phyloP scores from a whole-genome alignment of 2,797 vertebrate genomes.

The Alexandromys oeconomus region DNA sequence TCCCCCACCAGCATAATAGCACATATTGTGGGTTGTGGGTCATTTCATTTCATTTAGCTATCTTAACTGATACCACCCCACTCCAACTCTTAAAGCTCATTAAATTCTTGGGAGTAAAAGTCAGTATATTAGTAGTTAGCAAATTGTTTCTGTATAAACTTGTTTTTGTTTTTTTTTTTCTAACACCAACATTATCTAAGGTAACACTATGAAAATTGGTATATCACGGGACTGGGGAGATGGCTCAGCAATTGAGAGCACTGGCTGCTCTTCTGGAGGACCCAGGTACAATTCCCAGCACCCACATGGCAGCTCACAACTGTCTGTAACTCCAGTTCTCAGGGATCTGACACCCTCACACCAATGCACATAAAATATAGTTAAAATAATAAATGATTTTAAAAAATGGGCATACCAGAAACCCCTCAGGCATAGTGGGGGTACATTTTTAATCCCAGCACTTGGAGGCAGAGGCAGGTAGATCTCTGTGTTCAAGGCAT shows the following conservation, averaged over 20 bases:
- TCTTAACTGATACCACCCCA: slow-evolving; percentile 13
- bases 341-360: not conserved
- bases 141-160: slow-evolving; percentile 51
- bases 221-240: not conserved
- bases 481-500: not conserved
- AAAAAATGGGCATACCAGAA: slow-evolving; percentile 49
- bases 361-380: not conserved
- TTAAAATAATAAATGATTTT: not conserved
- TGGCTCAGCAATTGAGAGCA: no score
- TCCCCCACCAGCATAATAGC: not conserved
- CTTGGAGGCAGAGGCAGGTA: not conserved
- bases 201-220: slow-evolving; percentile 18
- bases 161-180: not conserved
- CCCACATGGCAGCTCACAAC: no score
- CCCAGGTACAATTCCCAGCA: no score
- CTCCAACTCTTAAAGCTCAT: not conserved
- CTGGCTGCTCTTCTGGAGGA: no score
- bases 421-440: not conserved
- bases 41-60: slow-evolving; percentile 49
- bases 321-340: no score
- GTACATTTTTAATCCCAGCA: not conserved
- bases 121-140: slow-evolving; percentile 38
- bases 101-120: slow-evolving; percentile 54
- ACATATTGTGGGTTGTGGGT: not conserved
- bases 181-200: slow-evolving; percentile 31